These are phyloP conservation scores for Argyrosomus regius DNA, from an alignment of 2,797 vertebrate genomes.

Conservation along the genomic window DNA sequence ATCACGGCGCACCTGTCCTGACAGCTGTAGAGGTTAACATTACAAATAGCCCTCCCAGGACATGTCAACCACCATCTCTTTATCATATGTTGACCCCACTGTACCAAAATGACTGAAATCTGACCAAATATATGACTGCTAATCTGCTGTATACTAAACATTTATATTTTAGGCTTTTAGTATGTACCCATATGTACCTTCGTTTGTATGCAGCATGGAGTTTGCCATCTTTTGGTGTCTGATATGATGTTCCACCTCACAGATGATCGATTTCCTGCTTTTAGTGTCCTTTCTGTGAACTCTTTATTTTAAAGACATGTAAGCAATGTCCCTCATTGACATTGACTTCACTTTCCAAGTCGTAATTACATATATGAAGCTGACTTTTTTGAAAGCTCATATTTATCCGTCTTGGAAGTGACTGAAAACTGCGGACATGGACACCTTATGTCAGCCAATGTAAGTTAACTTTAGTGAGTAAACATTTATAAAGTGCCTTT, in stretches of 20 bases:
- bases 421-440: neutral
- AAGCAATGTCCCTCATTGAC: neutral
- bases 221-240: too few species aligned
- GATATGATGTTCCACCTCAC: too few species aligned
- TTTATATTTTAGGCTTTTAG: neutral
- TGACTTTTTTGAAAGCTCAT: neutral
- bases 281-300: neutral
- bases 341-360: neutral
- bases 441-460: neutral
- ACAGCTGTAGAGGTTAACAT: slow-evolving; percentile 40
- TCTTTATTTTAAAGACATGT: neutral
- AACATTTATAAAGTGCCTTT: too few species aligned
- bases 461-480: neutral
- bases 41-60: slow-evolving; percentile 8
- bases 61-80: slow-evolving; percentile 18
- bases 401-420: neutral
- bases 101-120: neutral
- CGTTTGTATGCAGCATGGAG: too few species aligned
- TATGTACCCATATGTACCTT: too few species aligned
- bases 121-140: neutral
- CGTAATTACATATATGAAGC: neutral
- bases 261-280: neutral
- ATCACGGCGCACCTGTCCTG: slow-evolving; percentile 49
- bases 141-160: slow-evolving; percentile 11
- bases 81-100: slow-evolving; percentile 7